Conservation (phyloP, 2,797 vertebrate genomes). For the Cheirogaleus major region DNA sequence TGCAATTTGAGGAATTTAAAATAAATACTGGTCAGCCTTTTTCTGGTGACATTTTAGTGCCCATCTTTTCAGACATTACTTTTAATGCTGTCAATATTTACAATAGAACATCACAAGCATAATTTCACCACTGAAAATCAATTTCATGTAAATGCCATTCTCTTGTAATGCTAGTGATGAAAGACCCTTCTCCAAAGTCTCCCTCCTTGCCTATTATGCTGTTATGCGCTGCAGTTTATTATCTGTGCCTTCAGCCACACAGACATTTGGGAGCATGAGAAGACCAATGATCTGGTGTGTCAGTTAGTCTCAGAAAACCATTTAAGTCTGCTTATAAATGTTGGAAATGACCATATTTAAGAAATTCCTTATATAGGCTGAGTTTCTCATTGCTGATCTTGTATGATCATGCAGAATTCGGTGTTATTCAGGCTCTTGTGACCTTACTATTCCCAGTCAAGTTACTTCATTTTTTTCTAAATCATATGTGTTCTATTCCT, state of each 20-base stretch:
- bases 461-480: constrained; percentile 26
- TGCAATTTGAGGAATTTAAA: constrained; percentile 80
- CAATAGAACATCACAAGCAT: constrained; percentile 69
- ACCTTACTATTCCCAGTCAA: background rate
- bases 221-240: constrained; percentile 73
- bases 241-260: constrained; percentile 67
- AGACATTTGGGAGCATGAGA: constrained; percentile 41
- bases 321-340: constrained; percentile 52
- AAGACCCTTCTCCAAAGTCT: constrained; percentile 58
- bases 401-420: background rate
- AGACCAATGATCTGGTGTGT: constrained; percentile 59
- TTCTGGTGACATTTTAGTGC: constrained; percentile 77
- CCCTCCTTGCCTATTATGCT: constrained; percentile 58
- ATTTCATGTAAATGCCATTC: constrained; percentile 78
- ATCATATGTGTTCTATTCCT: background rate
- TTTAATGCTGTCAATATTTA: constrained; percentile 83
- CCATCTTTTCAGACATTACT: constrained; percentile 75
- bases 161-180: constrained; percentile 60
- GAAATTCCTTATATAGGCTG: constrained; percentile 31
- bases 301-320: constrained; percentile 59
- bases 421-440: background rate
- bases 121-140: constrained; percentile 80
- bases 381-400: background rate
- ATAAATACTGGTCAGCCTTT: constrained; percentile 77
- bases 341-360: constrained; percentile 62